A percentile compares a stretch with the other conserved stretches of the same genome.
Evolutionary conservation across 1,140 invertebrate genomes (phyloP).

Genomic region (Trissolcus basalis): DNA sequence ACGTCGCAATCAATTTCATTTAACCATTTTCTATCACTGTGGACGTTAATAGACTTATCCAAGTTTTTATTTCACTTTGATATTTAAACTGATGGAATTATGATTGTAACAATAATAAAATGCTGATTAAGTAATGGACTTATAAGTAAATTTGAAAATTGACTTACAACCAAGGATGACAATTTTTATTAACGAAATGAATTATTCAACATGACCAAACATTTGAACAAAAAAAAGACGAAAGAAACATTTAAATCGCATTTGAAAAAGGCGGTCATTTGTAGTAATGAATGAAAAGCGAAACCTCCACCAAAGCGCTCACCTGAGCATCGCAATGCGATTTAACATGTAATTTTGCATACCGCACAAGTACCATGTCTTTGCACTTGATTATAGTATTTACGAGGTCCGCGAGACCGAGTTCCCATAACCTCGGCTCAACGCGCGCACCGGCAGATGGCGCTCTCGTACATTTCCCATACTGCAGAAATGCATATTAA

Average conservation of each 20-base stretch:
- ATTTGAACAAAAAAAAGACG: background rate
- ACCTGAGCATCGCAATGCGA: conserved; percentile 44
- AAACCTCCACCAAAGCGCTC: conserved; percentile 51
- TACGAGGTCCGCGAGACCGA: conserved; percentile 67
- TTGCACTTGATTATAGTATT: conserved; percentile 71
- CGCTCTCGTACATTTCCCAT: conserved; percentile 68
- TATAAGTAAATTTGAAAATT: too few relatives aligned
- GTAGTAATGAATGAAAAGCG: conserved; percentile 47
- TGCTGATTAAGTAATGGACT: background rate
- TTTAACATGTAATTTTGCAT: conserved; percentile 63
- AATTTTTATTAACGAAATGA: background rate
- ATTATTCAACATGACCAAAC: background rate
- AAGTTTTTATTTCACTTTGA: background rate
- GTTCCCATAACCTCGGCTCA: conserved; percentile 72
- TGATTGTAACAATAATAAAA: conserved; percentile 4
- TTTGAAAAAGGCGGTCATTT: conserved; percentile 29
- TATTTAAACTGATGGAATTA: conserved; percentile 24
- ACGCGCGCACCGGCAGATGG: conserved; percentile 65
- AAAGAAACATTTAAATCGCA: conserved; percentile 3
- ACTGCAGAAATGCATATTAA: conserved; percentile 58
- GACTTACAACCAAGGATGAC: too few relatives aligned
- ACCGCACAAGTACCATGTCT: conserved; percentile 68
- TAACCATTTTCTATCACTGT: conserved; percentile 19
- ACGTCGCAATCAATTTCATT: conserved; percentile 29
- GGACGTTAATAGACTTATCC: conserved; percentile 32